Base-by-base conservation (phyloP, 2,113 vertebrate species). In the Hippopotamus amphibius region DNA sequence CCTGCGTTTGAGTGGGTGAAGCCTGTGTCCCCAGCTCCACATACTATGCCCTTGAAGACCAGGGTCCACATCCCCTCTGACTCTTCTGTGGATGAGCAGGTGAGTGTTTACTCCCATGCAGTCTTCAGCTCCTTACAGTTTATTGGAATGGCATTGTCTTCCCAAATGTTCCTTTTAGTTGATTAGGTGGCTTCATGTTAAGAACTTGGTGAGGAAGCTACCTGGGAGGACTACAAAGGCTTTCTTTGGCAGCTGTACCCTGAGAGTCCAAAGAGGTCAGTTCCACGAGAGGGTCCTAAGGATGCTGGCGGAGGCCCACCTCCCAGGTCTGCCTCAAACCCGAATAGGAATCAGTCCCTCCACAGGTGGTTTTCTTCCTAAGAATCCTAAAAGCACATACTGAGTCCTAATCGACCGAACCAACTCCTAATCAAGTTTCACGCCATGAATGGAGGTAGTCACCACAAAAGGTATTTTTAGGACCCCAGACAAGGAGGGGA, bases 401-500 rank as follows among this genome's bases (percentile, higher is more conserved):
- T 71, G 5, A 5, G 69, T 26, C 41, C 63, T 65, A 33, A 74
- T 86, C 21, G 6, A 15, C 26, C 6, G 9, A 28, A 37, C 37
- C 11, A 33, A 37, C 59, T 79, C 90, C 71, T 43, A 14, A 80
- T 85, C 86, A 21, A 50, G 94, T 59, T 88, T 72, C 84, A 21
- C 0, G 41, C 93, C 16, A 0, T 37, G 93, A 37, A 87, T 3
- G 6, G 46, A 43, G 83, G 46, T 16, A 24, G 55, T 66, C 37
- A 3, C 68, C 97, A 86, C 97, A 96, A 94, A 97, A 22, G 59
- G 89, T 92, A 97, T 68, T 98, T 98, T 98, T 93, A 97, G 96
- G 93, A 53, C 61, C 61, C 79, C 94, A 95, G 98, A 98, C 97
- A 98, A 98, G 96, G 97, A 96, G 85, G 41, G 53, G 89, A 98